These are phyloP conservation scores for Onychostoma macrolepis DNA, from an alignment of 2,113 vertebrate genomes.

Conservation along the genomic window DNA sequence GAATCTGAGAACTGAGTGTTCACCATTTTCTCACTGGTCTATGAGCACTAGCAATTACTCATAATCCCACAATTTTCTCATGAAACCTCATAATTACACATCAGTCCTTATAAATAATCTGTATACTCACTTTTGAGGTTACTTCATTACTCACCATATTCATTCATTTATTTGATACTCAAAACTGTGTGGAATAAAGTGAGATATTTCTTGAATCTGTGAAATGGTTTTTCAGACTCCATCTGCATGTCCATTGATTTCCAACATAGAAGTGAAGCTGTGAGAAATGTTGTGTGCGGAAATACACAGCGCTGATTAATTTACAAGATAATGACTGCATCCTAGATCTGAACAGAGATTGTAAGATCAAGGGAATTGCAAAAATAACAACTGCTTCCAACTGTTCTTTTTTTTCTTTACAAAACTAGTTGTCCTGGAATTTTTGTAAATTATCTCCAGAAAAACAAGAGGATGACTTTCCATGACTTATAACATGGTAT, in stretches of 20 bases:
- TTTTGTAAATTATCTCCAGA: not conserved
- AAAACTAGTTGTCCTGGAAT: not conserved
- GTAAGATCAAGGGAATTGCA: not conserved
- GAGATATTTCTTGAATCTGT: not conserved
- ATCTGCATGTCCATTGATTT: not conserved
- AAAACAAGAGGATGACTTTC: not conserved
- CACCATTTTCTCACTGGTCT: not conserved
- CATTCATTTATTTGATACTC: not conserved
- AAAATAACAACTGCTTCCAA: slow-evolving; percentile 1
- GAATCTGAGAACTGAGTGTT: not conserved
- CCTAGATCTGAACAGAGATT: not conserved
- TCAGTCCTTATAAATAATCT: not conserved
- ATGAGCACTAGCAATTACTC: not conserved
- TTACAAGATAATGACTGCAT: not conserved
- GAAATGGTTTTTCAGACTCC: not conserved
- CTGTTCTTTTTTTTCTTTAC: not conserved
- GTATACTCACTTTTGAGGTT: not conserved
- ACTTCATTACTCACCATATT: not conserved
- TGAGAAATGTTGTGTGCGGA: not conserved
- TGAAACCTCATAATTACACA: not conserved
- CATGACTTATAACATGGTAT: not conserved
- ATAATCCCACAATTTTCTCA: not conserved
- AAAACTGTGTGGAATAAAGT: not conserved
- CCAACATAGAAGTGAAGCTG: not conserved
- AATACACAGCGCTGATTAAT: not conserved